Base-by-base conservation (phyloP, 2,797 vertebrate species). In the Menidia menidia region DNA sequence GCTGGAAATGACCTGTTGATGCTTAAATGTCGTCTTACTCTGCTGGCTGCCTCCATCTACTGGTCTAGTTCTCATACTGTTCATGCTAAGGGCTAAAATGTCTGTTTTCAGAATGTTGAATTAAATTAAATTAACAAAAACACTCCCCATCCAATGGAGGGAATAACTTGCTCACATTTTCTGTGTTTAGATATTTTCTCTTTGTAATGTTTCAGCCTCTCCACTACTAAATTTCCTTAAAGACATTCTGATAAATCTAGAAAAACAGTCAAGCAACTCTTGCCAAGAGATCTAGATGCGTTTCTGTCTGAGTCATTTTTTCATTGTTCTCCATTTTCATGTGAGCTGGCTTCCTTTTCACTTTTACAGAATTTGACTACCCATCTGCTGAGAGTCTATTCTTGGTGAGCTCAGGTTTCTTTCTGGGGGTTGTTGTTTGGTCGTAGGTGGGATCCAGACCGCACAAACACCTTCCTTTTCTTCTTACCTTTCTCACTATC, bases 361-460 rank as follows among this genome's bases (percentile, higher is more conserved):
- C 16, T 25, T 51, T 52, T 50, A 6, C 1, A 75, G 32, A 78
- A 85, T 85, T 88, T 87, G 84, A 78, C 78, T 85, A 82, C 54
- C 66, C 87, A 88, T 52, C 84, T 87, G 87, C 77, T 75, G 45
- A 0, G 16, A 18, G 35, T 68, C 70, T 85, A 77, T 77, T 87
- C 77, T 82, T 56, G 73, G 74, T n/a, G 25, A 57, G 8, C 52
- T 70, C 53, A 53, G 64, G 82, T 85, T 85, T 87, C 81, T 85
- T 85, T 87, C 81, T 85, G 67, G 35, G 7, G 7, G 35, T 39
- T 7, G 35, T 39, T 39, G 35, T 66, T 68, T 80, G 52, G 39
- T 76, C 33, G 31, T 39, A 78, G 68, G 57, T 74, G 64, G 53
- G 67, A 81, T 48, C 39, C 13, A 39, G 33, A n/a, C 31, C 2